phyloP scores from a whole-genome alignment of 2,888 invertebrate species.

The Phania funesta region DNA sequence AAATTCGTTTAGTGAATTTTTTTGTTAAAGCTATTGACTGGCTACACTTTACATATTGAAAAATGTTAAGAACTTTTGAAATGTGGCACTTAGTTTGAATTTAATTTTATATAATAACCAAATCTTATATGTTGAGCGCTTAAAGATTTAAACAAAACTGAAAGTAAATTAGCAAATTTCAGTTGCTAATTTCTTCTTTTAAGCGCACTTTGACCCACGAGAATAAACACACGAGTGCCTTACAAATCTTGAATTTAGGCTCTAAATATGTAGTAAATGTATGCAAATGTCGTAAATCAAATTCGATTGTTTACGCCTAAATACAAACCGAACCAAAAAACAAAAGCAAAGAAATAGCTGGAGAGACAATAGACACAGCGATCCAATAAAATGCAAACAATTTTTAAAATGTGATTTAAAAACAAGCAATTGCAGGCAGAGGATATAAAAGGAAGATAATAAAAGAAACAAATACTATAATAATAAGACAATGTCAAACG shows the following conservation, averaged over 20 bases:
- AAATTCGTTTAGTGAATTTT: no score
- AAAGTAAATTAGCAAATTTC: constrained; percentile 25
- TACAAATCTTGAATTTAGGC: not conserved
- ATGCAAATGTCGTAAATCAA: constrained; percentile 68
- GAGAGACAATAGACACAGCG: constrained; percentile 29
- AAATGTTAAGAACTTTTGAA: not conserved
- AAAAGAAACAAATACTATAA: constrained; percentile 1
- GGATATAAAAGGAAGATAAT: not conserved
- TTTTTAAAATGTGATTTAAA: constrained; percentile 4
- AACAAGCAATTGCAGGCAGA: constrained; percentile 8
- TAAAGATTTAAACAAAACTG: constrained; percentile 49
- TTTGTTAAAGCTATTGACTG: no score
- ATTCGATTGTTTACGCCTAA: constrained; percentile 42
- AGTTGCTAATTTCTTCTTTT: constrained; percentile 30
- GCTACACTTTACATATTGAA: not conserved
- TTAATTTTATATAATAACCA: not conserved
- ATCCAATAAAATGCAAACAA: constrained; percentile 55
- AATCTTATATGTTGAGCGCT: constrained; percentile 11
- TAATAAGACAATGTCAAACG: constrained; percentile 22
- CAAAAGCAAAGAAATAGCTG: constrained; percentile 22
- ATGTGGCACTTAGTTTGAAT: not conserved
- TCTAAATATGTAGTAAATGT: not conserved
- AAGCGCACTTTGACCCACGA: constrained; percentile 1
- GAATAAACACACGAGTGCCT: not conserved
- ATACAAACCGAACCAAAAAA: constrained; percentile 21